Base-by-base conservation (phyloP, 1,140 invertebrate species). In the Galendromus occidentalis region DNA sequence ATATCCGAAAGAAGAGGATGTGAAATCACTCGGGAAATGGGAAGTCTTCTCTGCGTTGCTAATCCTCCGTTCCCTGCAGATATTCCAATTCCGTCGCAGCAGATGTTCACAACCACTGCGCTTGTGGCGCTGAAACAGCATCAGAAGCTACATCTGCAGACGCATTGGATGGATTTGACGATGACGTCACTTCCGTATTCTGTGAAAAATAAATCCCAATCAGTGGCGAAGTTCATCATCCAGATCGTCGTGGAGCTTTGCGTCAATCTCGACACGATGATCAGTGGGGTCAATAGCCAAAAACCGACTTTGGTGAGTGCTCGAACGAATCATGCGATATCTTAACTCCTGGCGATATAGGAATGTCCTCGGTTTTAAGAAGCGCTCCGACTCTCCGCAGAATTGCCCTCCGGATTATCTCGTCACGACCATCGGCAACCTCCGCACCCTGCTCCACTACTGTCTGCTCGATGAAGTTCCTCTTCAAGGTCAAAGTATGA, bases 361-460 rank as follows among this genome's bases (percentile, higher is more conserved):
- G 42, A 12, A 12, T 14, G 18, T 47, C 28, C 4, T 28, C 28
- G 18, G 7, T 47, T 20, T 47, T n/a, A 18, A 12, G 18, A 12
- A 44, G 12, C 42, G 42, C n/a, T n/a, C 42, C 12, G 25, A 25
- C 25, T 59, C 33, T 33, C 25, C 51, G 7, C 22, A 59, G 51
- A 59, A 59, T 25, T 59, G 51, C 51, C 85, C 86, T 1, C 83
- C 86, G 0, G 87, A 91, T 76, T 89, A 91, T 73, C 80, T 86
- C 0, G 79, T 88, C 0, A 86, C 81, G 0, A 81, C 87, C 72
- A 74, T 92, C 65, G 87, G 91, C 76, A 85, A 86, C 0, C 73
- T 92, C 64, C 89, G 87, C 0, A 84, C 87, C 42, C 75, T 92
- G 6, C 82, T 86, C 70, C 88, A 92, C 74, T 91, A 87, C 75